These are phyloP conservation scores for Ditula angustiorana DNA, from an alignment of 2,888 invertebrate species.

Conservation along the genomic window DNA sequence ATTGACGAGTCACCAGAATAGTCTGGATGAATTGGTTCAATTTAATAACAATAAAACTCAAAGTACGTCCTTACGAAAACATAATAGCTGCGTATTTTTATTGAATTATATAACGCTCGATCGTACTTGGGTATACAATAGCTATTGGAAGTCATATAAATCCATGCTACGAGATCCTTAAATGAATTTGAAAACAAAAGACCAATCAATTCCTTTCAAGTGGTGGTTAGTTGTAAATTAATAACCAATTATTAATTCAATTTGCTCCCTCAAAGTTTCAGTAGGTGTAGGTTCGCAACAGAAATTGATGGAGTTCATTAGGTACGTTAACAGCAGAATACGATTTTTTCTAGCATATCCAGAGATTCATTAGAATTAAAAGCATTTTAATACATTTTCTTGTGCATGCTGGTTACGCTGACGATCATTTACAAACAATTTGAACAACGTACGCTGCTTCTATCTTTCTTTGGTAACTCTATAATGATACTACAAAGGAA, in stretches of 20 bases:
- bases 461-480: no score
- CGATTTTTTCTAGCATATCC: no score
- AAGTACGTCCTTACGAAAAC: conserved; percentile 6
- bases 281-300: not conserved
- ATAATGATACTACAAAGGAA: no score
- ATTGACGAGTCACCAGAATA: conserved; percentile 27
- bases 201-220: not conserved
- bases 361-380: no score
- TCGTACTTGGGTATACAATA: no score
- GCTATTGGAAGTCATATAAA: no score
- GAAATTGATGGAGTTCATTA: not conserved
- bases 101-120: no score
- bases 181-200: not conserved
- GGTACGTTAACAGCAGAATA: no score
- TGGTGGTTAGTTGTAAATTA: not conserved
- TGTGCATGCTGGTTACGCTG: no score
- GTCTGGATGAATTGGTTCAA: conserved; percentile 20
- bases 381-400: no score
- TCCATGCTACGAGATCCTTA: not conserved
- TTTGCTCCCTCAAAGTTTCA: not conserved
- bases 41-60: conserved; percentile 25
- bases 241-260: not conserved
- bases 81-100: not conserved
- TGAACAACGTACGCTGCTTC: no score
- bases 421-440: no score